Base-by-base conservation (phyloP, 92 coral and sea anemone genomes). In the Actinostola sp. region DNA sequence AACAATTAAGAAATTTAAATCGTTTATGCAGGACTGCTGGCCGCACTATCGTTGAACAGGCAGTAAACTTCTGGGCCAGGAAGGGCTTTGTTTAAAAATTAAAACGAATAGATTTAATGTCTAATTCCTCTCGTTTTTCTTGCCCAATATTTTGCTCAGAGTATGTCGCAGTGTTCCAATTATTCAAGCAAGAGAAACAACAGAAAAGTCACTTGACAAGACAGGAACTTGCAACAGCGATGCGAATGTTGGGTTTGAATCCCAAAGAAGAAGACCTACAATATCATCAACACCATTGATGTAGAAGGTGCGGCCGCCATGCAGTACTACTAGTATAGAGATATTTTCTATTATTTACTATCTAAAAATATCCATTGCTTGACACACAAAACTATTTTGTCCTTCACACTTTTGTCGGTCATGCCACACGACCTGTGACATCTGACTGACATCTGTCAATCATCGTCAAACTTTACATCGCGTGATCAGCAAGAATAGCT, bases 241-340 rank as follows among this genome's bases (percentile, higher is more conserved):
- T 89, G 95, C 66, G 88, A 43, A 77, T 79, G 29, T 29, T 89
- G 34, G 95, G 91, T 1, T 68, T 81, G 15, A 89, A 89, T 71
- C 95, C 95, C 10, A 71, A 80, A 15, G 95, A 89, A 64, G 86
- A 74, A 25, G 75, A 72, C 45, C 46, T 89, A 11, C 91, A 86
- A 44, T 66, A 81, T 77, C 56, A 86, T 80, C 48, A 81, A 86
- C 43, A 84, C 82, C 2, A 78, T 89, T 17, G 91, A 85, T 72
- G 81, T 70, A 17, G 94, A 84, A 20, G 76, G 83, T 45, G 86
- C 42, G 42, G 13, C 36, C 2, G 15, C 3, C 23, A 6, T n/a
- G 3, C 23, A 19, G 45, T 14, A 39, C 45, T 39, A 39, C 45
- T 39, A 7, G 45, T 14, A 7, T 39, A 7, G 14, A 39, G 45